Evolutionary conservation across 2,797 vertebrate genomes (phyloP), one percentile per base, ranked within the genome.

Genomic region (Perodicticus potto): DNA sequence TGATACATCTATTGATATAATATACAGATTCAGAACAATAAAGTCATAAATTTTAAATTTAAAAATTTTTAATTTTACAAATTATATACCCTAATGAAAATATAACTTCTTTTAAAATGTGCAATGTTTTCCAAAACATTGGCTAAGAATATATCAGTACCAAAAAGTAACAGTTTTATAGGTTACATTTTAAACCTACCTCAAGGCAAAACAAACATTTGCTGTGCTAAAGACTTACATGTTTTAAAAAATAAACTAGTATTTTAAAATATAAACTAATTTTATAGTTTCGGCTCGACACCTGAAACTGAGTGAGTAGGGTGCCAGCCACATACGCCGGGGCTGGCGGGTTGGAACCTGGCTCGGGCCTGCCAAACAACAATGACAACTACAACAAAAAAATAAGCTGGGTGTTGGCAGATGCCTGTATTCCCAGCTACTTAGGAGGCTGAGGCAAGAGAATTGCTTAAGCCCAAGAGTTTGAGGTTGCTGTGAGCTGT

Each of bases 91-190:
- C 34, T 45, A 27, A 25, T 49, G 67, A 76, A 86, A 81, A 34
- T 12, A 72, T 8, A 27, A 72, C 78, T 67, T 80, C 82, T 78
- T 49, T 67, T 67, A 67, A 45, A 45, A 94, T 78, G 25, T 53
- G 59, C 34, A 67, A 72, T 25, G 49, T 84, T 63, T 91, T 85
- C 63, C 11, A 88, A 91, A 96, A 82, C 23, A 22, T 17, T 69
- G 27, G 23, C 83, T 29, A 40, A 81, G 55, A 92, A 55, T 72
- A 49, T 25, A 59, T 67, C 19, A 37, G 45, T 13, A 85, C 67
- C 34, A 61, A 69, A 59, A 82, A 63, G n/a, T 45, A 81, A 23
- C 76, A 91, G 34, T 63, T 53, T 93, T 43, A 59, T 40, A 81
- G 19, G 11, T 74, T 69, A 40, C 7, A 77, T 43, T 86, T 40